Conservation (phyloP, 2,888 invertebrate genomes). For the Ferdinandea cuprea region DNA sequence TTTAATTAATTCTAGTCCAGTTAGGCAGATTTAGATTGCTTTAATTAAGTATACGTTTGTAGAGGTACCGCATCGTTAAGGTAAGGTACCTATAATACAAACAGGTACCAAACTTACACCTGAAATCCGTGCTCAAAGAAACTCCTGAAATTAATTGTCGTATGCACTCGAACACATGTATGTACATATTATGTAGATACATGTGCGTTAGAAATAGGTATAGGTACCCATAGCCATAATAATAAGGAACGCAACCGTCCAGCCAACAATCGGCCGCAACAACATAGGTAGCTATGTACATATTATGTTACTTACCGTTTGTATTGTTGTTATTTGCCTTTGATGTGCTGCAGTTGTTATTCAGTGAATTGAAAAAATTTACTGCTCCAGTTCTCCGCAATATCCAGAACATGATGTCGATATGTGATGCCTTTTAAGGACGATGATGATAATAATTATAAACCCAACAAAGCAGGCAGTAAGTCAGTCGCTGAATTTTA, state of each 20-base stretch:
- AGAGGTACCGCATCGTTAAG: no score
- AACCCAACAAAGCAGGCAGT: constrained; percentile 19
- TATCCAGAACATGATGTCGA: constrained; percentile 80
- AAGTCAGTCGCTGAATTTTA: background rate
- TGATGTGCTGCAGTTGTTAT: constrained; percentile 79
- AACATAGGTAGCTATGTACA: no score
- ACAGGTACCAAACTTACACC: no score
- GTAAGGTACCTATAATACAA: no score
- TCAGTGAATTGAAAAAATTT: constrained; percentile 80
- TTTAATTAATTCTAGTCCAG: no score
- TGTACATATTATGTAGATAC: no score
- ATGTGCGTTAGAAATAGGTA: background rate
- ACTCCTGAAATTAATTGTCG: no score
- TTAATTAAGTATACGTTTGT: no score
- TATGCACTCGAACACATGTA: no score
- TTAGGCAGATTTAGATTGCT: no score
- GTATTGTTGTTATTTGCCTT: constrained; percentile 77
- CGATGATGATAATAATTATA: constrained; percentile 7
- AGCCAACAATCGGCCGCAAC: background rate
- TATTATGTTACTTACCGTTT: constrained; percentile 78
- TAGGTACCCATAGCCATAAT: no score
- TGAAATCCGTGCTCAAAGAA: no score
- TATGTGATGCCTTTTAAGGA: constrained; percentile 18
- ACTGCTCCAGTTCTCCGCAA: constrained; percentile 80
- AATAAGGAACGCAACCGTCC: background rate